Evolutionary conservation across 2,113 vertebrate species (phyloP), one percentile per base, ranked within the genome.

Genomic region (Micromys minutus): DNA sequence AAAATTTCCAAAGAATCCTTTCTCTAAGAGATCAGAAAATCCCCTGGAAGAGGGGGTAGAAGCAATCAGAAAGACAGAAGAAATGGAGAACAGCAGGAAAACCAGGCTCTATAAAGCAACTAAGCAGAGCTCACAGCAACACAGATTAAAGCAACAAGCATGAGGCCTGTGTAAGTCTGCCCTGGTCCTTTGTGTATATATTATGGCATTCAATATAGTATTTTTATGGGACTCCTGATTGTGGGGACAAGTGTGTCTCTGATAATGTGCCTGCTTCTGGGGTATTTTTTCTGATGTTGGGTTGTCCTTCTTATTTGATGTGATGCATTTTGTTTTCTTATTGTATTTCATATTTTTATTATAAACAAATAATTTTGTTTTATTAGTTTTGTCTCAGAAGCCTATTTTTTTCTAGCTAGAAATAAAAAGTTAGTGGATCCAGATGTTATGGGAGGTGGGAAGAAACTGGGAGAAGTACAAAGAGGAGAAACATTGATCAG

Each of bases 11-110:
- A 76, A 5, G 31, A 29, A 29, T 47, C 13, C 26, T 6, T 31
- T 2, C 5, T 9, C 5, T 47, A 26, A 45, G 13, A 31, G 12
- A 24, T 45, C 11, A 45, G 12, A 1, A 5, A 47, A 29, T 3
- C 5, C 45, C 26, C 6, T 29, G 5, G 24, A 31, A 75, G 72
- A 75, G 12, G 42, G 29, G n/a, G 11, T 5, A 45, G 72, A 71
- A 71, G 36, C 2, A 45, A 12, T 75, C 4, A 3, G 42, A 2
- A 10, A 75, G 22, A 75, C 21, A 75, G 10, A 42, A 12, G 22
- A 3, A 22, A 31, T 76, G 6, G 24, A 47, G 39, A 5, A 29
- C 19, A 75, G 2, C 72, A 26, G 72, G 22, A 45, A 39, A 22
- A 12, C 1, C 45, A 75, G 5, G 24, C 4, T 24, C 26, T 29